phyloP scores from a whole-genome alignment of 2,888 invertebrate species.

The Clitarchus hookeri region DNA sequence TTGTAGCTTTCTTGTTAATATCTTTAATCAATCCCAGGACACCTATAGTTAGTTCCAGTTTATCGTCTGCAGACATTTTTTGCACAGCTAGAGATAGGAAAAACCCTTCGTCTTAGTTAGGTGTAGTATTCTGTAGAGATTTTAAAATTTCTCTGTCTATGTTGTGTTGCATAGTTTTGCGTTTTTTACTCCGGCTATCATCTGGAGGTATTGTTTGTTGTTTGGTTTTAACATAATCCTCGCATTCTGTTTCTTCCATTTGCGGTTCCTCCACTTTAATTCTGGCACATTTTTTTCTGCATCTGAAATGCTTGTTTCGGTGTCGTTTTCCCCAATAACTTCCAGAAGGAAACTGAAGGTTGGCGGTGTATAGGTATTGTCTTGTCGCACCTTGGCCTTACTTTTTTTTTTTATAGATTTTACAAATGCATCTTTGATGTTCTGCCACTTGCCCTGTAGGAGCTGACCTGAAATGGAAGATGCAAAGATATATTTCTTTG shows the following conservation, averaged over 20 bases:
- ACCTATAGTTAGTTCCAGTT: background rate
- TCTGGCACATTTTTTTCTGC: background rate
- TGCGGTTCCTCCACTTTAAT: background rate
- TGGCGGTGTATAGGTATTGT: background rate
- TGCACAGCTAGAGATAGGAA: background rate
- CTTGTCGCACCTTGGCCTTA: background rate
- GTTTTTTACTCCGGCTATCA: background rate
- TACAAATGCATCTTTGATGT: background rate
- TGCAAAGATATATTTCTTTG: background rate
- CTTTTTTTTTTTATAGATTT: background rate
- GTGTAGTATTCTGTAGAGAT: background rate
- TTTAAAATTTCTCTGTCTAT: background rate
- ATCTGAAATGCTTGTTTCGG: background rate
- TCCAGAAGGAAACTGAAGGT: background rate
- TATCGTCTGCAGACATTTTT: background rate
- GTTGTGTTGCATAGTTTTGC: background rate
- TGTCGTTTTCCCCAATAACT: background rate
- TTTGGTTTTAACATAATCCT: background rate
- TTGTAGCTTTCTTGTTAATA: background rate
- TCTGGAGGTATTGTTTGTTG: background rate
- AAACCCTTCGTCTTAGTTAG: background rate
- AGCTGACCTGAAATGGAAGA: conserved; percentile 8
- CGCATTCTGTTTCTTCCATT: background rate
- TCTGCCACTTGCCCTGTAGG: background rate
- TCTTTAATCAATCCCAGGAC: background rate